Evolutionary conservation across 64 coral and sea anemone genomes (phyloP), one percentile per base, ranked within the genome.

Genomic region (Actinia equina): DNA sequence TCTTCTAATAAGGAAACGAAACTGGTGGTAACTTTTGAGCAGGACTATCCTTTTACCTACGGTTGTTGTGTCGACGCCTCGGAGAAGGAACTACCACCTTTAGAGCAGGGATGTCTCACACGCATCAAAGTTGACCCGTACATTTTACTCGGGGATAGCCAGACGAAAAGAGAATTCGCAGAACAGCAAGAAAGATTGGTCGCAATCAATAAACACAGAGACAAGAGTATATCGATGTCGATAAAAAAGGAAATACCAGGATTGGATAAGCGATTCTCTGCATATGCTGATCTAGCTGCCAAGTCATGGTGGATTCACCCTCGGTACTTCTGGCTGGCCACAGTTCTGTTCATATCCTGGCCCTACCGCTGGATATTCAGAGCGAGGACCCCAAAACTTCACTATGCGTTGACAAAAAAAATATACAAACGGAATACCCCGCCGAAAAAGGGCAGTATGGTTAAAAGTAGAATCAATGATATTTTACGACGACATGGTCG

Each of bases 301-400:
- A 87, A 67, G 30, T 79, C 93, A 19, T 91, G 80, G 54, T 95
- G 93, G 89, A 88, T 95, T 60, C 65, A 83, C 17, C 80, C 86
- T 4, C 15, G 64, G 13, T 96, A 90, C 51, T 95, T 80, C 62
- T 95, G 89, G 89, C 54, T 95, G 15, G 89, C 89, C 22, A 89
- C 93, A 5, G 56, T 95, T 10, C 9, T 95, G 59, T 59, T 64
- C 1, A 60, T 86, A 51, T 83, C 93, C 16, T 92, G 93, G 93
- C 93, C 93, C 6, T 95, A 92, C 46, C 87, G 93, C 0, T 95
- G 93, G 93, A 30, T 91, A n/a, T 92, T 92, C 59, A 85, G 89
- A 51, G 89, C 93, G 6, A 95, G 86, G 85, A 95, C 93, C 7
- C 82, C 86, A 5, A 92, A 95, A 45, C 89, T 64, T 17, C 57